Percentiles rank a stretch among this genome's conserved stretches.
phyloP scores from a whole-genome alignment of 2,113 vertebrate species.

The Acanthisitta chloris region DNA sequence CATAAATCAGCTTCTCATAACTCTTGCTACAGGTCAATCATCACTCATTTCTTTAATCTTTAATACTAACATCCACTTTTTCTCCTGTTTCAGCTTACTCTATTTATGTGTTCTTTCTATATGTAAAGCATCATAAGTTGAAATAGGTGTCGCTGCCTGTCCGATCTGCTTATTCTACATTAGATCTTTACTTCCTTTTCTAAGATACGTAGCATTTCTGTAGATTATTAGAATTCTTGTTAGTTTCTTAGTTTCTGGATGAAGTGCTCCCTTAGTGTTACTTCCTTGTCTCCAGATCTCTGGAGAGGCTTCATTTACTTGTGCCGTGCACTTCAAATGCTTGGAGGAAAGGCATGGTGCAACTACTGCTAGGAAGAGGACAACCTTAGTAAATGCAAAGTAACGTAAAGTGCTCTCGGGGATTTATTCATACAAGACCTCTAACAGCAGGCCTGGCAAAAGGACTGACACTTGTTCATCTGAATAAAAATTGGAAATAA shows the following conservation, averaged over 20 bases:
- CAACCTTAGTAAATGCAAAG: not conserved
- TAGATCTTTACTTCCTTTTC: not conserved
- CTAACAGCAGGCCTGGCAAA: not conserved
- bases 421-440: not conserved
- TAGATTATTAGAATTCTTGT: not conserved
- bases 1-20: constrained; percentile 20
- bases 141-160: not conserved
- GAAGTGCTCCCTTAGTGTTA: not conserved
- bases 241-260: not conserved
- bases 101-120: not conserved
- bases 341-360: not conserved
- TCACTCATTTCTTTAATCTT: not conserved
- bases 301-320: not conserved
- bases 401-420: not conserved
- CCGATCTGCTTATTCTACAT: not conserved
- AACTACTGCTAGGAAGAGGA: not conserved
- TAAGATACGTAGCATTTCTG: not conserved
- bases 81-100: not conserved
- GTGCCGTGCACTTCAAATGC: not conserved
- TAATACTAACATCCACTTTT: not conserved
- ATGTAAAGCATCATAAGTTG: not conserved
- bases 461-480: not conserved
- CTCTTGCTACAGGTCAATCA: not conserved
- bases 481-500: not conserved
- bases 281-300: not conserved